Conservation (phyloP, 2,113 vertebrate species). For the Ovibos moschatus region DNA sequence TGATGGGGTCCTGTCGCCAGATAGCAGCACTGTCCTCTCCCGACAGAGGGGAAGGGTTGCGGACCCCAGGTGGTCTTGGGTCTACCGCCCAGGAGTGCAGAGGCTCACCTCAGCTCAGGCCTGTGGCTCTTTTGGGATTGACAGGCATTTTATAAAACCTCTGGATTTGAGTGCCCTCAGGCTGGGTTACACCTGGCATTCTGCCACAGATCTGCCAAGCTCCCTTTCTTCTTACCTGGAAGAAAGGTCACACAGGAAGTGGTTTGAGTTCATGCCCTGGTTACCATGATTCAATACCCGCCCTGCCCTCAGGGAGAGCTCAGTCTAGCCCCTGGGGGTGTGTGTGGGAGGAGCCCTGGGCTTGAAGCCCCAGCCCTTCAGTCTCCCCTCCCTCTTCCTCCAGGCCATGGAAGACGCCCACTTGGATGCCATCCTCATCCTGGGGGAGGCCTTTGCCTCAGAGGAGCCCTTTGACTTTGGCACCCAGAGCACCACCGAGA, state of each 20-base stretch:
- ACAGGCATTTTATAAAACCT: not conserved
- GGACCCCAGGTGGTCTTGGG: not conserved
- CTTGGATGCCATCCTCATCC: conserved; percentile 95
- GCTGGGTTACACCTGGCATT: not conserved
- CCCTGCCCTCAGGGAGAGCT: fast-evolving
- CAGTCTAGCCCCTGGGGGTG: not conserved
- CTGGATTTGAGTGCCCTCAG: fast-evolving
- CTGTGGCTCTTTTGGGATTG: not conserved
- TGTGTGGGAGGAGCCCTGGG: not conserved
- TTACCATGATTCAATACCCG: no score
- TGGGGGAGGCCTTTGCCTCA: conserved; percentile 95
- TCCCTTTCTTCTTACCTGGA: not conserved
- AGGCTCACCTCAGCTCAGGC: not conserved
- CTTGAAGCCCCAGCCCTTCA: not conserved
- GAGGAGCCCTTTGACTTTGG: conserved; percentile 89
- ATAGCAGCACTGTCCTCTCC: not conserved
- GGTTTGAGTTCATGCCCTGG: no score
- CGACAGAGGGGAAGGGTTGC: not conserved
- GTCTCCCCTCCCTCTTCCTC: not conserved
- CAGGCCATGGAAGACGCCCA: conserved; percentile 96
- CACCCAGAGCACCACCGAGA: conserved; percentile 92
- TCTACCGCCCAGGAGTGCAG: not conserved
- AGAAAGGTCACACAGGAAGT: fast-evolving
- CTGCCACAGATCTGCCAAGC: not conserved
- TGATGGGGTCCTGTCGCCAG: not conserved